Evolutionary conservation across 2,888 invertebrate species (phyloP).

Genomic region (Ochlodes sylvanus): DNA sequence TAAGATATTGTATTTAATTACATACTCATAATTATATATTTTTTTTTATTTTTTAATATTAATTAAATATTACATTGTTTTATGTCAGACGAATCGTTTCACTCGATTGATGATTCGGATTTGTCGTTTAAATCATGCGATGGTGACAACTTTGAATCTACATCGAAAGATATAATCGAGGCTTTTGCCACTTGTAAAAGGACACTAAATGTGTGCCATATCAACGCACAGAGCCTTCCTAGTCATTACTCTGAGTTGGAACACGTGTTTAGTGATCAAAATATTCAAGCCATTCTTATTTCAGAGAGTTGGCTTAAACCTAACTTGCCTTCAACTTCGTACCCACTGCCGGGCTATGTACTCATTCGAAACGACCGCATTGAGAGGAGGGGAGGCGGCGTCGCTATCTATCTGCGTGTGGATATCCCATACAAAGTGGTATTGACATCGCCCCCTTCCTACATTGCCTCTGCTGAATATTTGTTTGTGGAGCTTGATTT

Average conservation of each 20-base stretch:
- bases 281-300: background rate
- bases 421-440: background rate
- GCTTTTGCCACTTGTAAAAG: too few species aligned
- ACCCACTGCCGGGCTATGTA: background rate
- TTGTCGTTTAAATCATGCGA: too few species aligned
- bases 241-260: background rate
- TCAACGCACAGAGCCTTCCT: too few species aligned
- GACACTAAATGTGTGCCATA: too few species aligned
- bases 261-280: background rate
- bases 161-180: too few species aligned
- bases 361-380: background rate
- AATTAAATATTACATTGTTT: too few species aligned
- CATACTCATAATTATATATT: too few species aligned
- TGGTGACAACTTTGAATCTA: too few species aligned
- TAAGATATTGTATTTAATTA: too few species aligned
- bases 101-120: too few species aligned
- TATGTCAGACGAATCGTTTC: too few species aligned
- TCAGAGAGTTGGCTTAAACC: background rate
- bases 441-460: background rate
- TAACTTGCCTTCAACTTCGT: background rate
- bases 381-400: background rate
- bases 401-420: background rate
- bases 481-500: background rate
- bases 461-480: background rate
- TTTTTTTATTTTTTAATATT: too few species aligned